Conservation (phyloP, 1,140 invertebrate genomes). For the Hycleus phaleratus region DNA sequence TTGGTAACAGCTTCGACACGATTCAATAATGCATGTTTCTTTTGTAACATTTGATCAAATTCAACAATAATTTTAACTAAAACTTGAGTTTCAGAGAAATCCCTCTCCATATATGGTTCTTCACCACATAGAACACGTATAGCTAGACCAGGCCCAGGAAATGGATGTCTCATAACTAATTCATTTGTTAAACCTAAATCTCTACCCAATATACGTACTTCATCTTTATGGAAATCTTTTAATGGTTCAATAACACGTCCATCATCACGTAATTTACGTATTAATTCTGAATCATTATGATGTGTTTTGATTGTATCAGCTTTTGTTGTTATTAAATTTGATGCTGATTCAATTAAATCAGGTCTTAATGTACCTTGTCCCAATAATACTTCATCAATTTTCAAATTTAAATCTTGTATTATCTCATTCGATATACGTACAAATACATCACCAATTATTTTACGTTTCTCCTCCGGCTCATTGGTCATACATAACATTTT, state of each 20-base stretch:
- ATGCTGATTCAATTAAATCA: constrained; percentile 97
- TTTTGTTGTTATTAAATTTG: constrained; percentile 70
- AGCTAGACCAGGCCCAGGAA: constrained; percentile 91
- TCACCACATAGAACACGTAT: constrained; percentile 94
- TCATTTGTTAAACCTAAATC: constrained; percentile 82
- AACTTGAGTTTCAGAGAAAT: constrained; percentile 92
- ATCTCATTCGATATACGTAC: constrained; percentile 83
- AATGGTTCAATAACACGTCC: constrained; percentile 95
- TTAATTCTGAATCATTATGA: constrained; percentile 96
- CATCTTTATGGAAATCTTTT: constrained; percentile 99
- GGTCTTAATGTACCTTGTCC: constrained; percentile 77
- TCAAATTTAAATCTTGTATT: constrained; percentile 71
- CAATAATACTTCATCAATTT: constrained; percentile 69
- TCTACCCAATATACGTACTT: constrained; percentile 78
- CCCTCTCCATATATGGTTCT: constrained; percentile 90
- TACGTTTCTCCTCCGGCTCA: constrained; percentile 94
- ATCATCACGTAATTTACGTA: constrained; percentile 69
- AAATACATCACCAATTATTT: constrained; percentile 98
- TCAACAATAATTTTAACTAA: constrained; percentile 91
- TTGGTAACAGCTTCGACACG: constrained; percentile 76
- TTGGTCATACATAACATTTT: constrained; percentile 80
- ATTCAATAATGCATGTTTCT: constrained; percentile 86
- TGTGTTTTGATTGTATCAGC: constrained; percentile 99
- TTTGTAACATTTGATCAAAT: constrained; percentile 84
- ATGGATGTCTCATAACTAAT: constrained; percentile 92